Percentiles rank a stretch among this genome's conserved stretches.
Conservation (phyloP, 1,140 invertebrate genomes). For the Cotesia typhae region DNA sequence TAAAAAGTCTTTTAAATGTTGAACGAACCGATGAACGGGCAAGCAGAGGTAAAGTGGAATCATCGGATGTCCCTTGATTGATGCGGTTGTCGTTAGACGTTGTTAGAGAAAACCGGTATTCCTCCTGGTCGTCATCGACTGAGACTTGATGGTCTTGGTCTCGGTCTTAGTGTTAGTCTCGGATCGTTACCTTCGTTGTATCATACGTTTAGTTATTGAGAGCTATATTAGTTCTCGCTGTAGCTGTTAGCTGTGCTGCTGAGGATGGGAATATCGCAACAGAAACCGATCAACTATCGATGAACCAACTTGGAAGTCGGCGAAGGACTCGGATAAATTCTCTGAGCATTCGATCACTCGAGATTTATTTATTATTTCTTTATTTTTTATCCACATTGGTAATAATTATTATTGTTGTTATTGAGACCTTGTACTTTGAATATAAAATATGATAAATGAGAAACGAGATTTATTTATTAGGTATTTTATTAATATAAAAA, state of each 20-base stretch:
- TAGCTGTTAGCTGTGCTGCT: too few relatives aligned
- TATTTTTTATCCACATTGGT: not conserved
- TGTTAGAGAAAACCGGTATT: constrained; percentile 59
- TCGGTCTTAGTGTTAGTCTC: too few relatives aligned
- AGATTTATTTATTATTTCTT: not conserved
- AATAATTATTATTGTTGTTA: not conserved
- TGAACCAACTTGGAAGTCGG: constrained; percentile 23
- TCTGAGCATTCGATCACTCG: not conserved
- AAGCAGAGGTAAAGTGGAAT: constrained; percentile 54
- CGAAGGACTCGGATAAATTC: constrained; percentile 19
- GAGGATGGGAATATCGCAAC: not conserved
- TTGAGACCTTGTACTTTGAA: constrained; percentile 6
- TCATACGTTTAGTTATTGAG: constrained; percentile 26
- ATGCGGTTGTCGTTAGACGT: constrained; percentile 64
- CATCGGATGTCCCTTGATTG: constrained; percentile 60
- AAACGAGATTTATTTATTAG: too few relatives aligned
- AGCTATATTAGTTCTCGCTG: not conserved
- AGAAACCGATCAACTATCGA: not conserved
- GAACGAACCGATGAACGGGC: constrained; percentile 47
- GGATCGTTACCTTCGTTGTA: constrained; percentile 19
- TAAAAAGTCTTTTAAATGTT: constrained; percentile 4
- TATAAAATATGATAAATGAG: not conserved
- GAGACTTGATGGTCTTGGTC: too few relatives aligned
- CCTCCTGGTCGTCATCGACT: constrained; percentile 24
- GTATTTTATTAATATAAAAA: too few relatives aligned